Base-by-base conservation (phyloP, 2,888 invertebrate genomes). In the Hymenopus coronatus region DNA sequence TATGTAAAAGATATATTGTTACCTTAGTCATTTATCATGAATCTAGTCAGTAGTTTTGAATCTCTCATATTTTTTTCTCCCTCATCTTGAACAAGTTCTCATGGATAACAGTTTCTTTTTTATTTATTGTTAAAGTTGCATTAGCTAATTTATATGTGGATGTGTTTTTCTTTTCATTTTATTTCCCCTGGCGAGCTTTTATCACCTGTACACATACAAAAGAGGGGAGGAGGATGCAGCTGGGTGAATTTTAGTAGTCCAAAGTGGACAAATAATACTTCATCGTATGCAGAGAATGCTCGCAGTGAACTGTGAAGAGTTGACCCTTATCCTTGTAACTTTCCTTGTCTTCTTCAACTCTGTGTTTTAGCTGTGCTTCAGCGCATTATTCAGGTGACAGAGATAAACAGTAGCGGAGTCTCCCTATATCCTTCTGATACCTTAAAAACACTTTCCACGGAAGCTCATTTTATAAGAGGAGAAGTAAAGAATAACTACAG, bases 191-290 rank as follows among this genome's bases (percentile, higher is more conserved):
- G 83, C 28, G 28, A 33, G 27, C 84, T 82, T 88, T 85, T 87
- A 89, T 89, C 88, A 85, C 84, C 88, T 89, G 88, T 85, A 83
- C 83, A 87, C 54, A 70, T 70, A 70, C 87, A 88, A 87, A 88
- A 88, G 83, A 85, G 88, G 88, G 87, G 85, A 85, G 85, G 84
- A 86, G 85, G 88, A 89, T 82, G 88, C 81, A 87, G 92, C 92
- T 92, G 92, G 92, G 91, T 92, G 92, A 91, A 92, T 88, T 40
- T 92, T 92, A 92, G 93, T 93, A 93, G 93, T 93, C 93, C 93
- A 93, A 93, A 93, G 90, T 93, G 93, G 93, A 93, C 93, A 91
- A 91, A 90, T 89, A 89, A 82, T 87, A 89, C 83, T 86, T 85
- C 85, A 84, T 70, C 70, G 89, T 86, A 83, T 83, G 89, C 46